Percentiles rank a stretch among this genome's conserved stretches.
Evolutionary conservation across 2,797 vertebrate genomes (phyloP).

Genomic region (Lophius americanus): DNA sequence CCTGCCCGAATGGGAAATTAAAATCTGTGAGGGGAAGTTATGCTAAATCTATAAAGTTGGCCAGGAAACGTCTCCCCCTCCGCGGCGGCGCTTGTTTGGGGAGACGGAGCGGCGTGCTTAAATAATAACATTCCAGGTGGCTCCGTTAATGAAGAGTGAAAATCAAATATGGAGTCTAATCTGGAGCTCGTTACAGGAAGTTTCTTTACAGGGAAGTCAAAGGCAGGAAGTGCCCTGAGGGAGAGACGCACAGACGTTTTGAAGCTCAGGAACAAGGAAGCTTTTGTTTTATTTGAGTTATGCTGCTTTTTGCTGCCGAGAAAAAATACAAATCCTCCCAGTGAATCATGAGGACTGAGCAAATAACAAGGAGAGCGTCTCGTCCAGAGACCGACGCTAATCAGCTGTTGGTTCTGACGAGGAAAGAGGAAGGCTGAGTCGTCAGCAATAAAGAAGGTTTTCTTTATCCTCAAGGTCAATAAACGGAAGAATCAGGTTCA

Average conservation of each 20-base stretch:
- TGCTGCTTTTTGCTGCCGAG: background rate
- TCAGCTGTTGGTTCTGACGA: too few species aligned
- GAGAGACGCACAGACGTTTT: conserved; percentile 48
- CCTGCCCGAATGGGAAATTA: conserved; percentile 79
- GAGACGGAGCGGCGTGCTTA: conserved; percentile 83
- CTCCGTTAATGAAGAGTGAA: conserved; percentile 89
- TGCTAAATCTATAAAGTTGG: conserved; percentile 83
- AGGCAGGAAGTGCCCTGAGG: conserved; percentile 76
- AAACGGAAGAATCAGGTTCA: too few species aligned
- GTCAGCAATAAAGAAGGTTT: too few species aligned
- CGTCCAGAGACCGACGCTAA: too few species aligned
- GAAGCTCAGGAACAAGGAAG: conserved; percentile 45
- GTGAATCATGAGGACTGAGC: background rate
- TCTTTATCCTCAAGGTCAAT: too few species aligned
- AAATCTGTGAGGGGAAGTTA: conserved; percentile 77
- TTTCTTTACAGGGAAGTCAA: conserved; percentile 84
- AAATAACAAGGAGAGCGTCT: background rate
- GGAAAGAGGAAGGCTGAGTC: too few species aligned
- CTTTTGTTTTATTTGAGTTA: conserved; percentile 25
- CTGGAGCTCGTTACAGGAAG: conserved; percentile 85
- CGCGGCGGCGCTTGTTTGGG: conserved; percentile 85
- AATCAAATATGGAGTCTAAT: conserved; percentile 87
- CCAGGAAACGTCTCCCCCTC: conserved; percentile 78
- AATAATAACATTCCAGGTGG: conserved; percentile 89
- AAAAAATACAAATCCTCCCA: background rate